Percentiles rank a stretch among this genome's conserved stretches.
Evolutionary conservation across 2,888 invertebrate genomes (phyloP).

Genomic region (Bembecia ichneumoniformis): DNA sequence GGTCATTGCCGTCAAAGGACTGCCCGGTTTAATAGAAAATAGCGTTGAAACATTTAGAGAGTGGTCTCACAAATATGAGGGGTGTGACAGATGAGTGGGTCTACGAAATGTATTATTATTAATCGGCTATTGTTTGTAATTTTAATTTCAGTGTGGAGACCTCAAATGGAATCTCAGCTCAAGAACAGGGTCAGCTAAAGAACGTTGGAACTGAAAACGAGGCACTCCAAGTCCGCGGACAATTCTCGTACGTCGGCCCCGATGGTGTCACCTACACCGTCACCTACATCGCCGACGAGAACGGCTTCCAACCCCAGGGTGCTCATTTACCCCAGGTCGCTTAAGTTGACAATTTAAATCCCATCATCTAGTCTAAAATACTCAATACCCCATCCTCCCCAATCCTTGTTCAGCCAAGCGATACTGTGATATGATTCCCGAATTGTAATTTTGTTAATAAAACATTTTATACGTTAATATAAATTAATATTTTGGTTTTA

Average conservation of each 20-base stretch:
- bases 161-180: constrained; percentile 38
- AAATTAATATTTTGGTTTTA: constrained; percentile 18
- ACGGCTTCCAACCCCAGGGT: constrained; percentile 63
- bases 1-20: too few relatives aligned
- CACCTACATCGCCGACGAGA: constrained; percentile 62
- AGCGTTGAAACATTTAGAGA: too few relatives aligned
- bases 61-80: too few relatives aligned
- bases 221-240: constrained; percentile 57
- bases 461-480: constrained; percentile 34
- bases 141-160: constrained; percentile 32
- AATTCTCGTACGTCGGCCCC: constrained; percentile 50
- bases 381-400: constrained; percentile 2
- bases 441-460: constrained; percentile 39
- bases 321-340: constrained; percentile 32
- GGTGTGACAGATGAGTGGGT: too few relatives aligned
- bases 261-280: constrained; percentile 61
- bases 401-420: constrained; percentile 31
- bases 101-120: too few relatives aligned
- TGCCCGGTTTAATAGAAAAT: too few relatives aligned
- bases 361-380: constrained; percentile 9
- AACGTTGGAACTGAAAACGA: constrained; percentile 59
- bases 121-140: too few relatives aligned
- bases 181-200: constrained; percentile 42
- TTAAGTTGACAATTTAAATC: constrained; percentile 4
- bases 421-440: constrained; percentile 60